Evolutionary conservation across 2,113 vertebrate genomes (phyloP).

Genomic region (Stictonetta naevosa): DNA sequence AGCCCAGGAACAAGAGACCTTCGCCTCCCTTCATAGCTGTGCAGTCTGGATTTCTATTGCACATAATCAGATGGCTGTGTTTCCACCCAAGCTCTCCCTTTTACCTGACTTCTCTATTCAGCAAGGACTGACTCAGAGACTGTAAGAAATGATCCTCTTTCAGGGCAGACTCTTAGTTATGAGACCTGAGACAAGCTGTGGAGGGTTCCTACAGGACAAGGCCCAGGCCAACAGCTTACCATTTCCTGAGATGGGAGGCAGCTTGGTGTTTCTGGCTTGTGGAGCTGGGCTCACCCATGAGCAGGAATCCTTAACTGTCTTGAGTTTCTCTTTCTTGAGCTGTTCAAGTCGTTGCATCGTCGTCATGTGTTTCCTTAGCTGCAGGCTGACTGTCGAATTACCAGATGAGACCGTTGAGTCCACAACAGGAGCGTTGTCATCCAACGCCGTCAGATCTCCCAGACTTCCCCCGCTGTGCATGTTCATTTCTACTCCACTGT

Average conservation of each 20-base stretch:
- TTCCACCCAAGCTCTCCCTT: not conserved
- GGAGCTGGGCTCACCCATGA: constrained; percentile 88
- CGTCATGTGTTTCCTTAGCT: constrained; percentile 88
- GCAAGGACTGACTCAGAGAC: not conserved
- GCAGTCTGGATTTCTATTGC: not conserved
- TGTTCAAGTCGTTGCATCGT: constrained; percentile 91
- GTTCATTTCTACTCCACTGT: constrained; percentile 97
- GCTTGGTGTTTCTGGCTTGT: constrained; percentile 89
- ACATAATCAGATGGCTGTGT: not conserved
- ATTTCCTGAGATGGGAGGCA: constrained; percentile 91
- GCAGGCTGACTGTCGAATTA: constrained; percentile 86
- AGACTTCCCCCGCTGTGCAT: constrained; percentile 95
- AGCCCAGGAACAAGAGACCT: not conserved
- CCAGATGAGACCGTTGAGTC: constrained; percentile 87
- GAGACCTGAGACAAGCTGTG: not conserved
- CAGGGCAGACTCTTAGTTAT: not conserved
- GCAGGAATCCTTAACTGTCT: constrained; percentile 92
- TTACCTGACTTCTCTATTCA: not conserved
- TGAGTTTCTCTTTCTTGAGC: constrained; percentile 97
- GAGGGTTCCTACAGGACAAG: not conserved
- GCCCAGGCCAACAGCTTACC: constrained; percentile 76
- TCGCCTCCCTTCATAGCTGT: not conserved
- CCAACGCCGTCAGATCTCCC: constrained; percentile 91
- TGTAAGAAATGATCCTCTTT: not conserved
- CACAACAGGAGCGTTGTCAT: constrained; percentile 86